These are phyloP conservation scores for Moxostoma hubbsi DNA, from an alignment of 2,797 vertebrate genomes.

Conservation along the genomic window DNA sequence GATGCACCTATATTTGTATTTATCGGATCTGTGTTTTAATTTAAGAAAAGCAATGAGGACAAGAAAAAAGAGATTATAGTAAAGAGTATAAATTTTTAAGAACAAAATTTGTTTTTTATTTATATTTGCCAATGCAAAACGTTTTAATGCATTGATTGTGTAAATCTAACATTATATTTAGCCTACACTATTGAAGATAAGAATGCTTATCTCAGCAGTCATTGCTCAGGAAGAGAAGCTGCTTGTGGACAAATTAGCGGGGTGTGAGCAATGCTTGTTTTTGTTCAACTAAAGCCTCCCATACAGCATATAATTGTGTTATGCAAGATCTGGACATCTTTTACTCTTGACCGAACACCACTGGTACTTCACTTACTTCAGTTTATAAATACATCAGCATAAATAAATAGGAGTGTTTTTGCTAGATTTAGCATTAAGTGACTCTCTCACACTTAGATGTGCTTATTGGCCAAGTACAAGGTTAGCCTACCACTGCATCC, in stretches of 20 bases:
- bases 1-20: too few species aligned
- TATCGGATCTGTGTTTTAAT: too few species aligned
- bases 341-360: conserved; percentile 42
- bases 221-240: conserved; percentile 59
- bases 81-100: too few species aligned
- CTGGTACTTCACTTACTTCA: conserved; percentile 41
- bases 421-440: conserved; percentile 52
- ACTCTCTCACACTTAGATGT: conserved; percentile 50
- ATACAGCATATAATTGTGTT: conserved; percentile 24
- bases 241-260: conserved; percentile 44
- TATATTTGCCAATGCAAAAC: conserved; percentile 1
- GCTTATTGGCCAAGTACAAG: conserved; percentile 31
- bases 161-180: conserved; percentile 73
- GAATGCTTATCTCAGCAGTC: conserved; percentile 74
- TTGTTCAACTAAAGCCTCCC: conserved; percentile 41
- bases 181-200: conserved; percentile 68
- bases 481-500: conserved; percentile 42
- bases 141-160: conserved; percentile 58
- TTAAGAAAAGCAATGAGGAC: too few species aligned
- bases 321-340: conserved; percentile 34
- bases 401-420: conserved; percentile 55
- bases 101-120: background rate
- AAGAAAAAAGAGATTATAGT: background rate
- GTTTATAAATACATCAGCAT: conserved; percentile 54
- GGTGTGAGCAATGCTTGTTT: conserved; percentile 41